Evolutionary conservation across 2,797 vertebrate genomes (phyloP), one percentile per base, ranked within the genome.

Genomic region (Parauchenoglanis punctatus): DNA sequence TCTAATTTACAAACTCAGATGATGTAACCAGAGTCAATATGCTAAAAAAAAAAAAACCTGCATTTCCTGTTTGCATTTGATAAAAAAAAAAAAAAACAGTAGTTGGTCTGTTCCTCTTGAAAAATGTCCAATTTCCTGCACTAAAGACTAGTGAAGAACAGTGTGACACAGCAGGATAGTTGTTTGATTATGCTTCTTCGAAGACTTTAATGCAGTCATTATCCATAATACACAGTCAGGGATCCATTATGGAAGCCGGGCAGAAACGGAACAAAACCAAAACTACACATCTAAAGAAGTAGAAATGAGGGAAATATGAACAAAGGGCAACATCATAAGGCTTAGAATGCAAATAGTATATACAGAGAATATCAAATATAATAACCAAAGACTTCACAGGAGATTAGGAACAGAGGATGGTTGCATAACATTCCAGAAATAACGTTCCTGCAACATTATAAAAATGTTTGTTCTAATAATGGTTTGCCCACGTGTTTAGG

Each of bases 181-280:
- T 28, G 40, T n/a, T 65, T 81, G 49, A 65, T 65, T 81, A 59
- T 63, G 12, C 1, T 65, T n/a, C 80, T 81, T 63, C 7, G 17
- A 3, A 81, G 59, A 63, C 80, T 63, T 81, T 61, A 65, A 81
- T 81, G 13, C 35, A 65, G 73, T 85, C 83, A 85, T 4, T 83
- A 52, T 83, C 86, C 54, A 31, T 25, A 58, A 63, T 40, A 81
- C 23, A n/a, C 58, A 81, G 58, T 65, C 40, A 18, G 80, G 40
- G 80, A 18, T n/a, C 80, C 80, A 63, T 65, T 81, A 49, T 81
- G 25, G 58, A 81, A 61, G 59, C 78, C 23, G 20, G 23, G 44
- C 13, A 65, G 59, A 81, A 49, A 46, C 13, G 5, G 23, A 13
- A 63, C 25, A 65, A 63, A 46, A 44, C 20, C 49, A 25, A 35